Base-by-base conservation (phyloP, 2,113 vertebrate genomes). In the Suncus etruscus region DNA sequence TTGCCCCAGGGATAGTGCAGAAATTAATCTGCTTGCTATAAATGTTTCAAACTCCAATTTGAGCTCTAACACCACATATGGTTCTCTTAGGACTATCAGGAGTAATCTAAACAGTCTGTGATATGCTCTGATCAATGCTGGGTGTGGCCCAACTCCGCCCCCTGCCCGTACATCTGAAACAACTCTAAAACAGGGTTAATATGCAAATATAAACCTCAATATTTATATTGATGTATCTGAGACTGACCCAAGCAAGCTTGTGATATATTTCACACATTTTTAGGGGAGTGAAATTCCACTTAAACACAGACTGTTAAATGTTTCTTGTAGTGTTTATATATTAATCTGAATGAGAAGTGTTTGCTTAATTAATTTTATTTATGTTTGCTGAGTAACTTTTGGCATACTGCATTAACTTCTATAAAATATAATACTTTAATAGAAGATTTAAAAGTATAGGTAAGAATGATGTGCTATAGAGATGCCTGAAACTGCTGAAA, bases 251-350 rank as follows among this genome's bases (percentile, higher is more conserved):
- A 83, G 27, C 9, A 8, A 10, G 1, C 65, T 93, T 31, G 25
- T 88, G 27, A 24, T 16, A 89, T 11, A 45, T 87, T 87, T 82
- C 50, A 83, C 11, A 61, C 8, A 29, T 84, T 3, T 45, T 83
- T 91, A 27, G 39, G 39, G 39, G 5, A 39, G 39, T 39, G 58
- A 94, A 86, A 86, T 86, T 84, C 14, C 63, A 61, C 50, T 92
- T 86, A 63, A 77, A 92, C 84, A 77, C 14, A 87, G 39, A 39
- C 12, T 16, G n/a, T 65, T 24, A n/a, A 51, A 8, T 68, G 20
- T 86, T n/a, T 69, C 27, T 10, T 1, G 73, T 3, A 15, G n/a
- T 91, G 5, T 90, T 72, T 6, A 69, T 85, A 25, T 68, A 54
- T 74, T 75, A 27, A 76, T 72, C 9, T n/a, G 47, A 39, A 54